phyloP scores from a whole-genome alignment of 1,140 invertebrate species.

The Euschistus heros region DNA sequence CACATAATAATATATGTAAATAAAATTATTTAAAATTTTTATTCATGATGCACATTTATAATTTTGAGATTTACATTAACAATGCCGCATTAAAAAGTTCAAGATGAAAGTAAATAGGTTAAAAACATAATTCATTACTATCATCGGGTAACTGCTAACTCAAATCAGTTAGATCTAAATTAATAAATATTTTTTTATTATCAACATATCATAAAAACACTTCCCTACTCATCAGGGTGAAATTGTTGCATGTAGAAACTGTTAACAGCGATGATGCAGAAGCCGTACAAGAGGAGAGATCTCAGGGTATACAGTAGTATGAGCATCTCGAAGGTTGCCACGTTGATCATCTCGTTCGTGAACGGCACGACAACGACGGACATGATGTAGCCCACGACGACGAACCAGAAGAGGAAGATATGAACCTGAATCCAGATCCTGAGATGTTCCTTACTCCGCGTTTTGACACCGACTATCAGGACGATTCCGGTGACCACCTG shows the following conservation, averaged over 20 bases:
- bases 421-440: neutral
- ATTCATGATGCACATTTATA: no score
- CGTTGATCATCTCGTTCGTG: neutral
- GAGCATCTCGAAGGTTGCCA: neutral
- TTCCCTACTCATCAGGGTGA: no score
- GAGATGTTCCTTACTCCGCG: neutral
- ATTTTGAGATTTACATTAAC: no score
- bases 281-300: neutral
- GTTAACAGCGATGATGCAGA: neutral
- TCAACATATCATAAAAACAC: no score
- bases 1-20: no score
- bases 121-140: no score
- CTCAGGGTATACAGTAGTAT: neutral
- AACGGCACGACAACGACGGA: neutral
- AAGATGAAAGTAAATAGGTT: no score
- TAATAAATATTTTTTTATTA: no score
- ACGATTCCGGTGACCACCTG: neutral
- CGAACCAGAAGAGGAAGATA: neutral
- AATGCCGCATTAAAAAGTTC: no score
- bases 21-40: no score
- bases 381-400: neutral
- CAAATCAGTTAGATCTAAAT: no score
- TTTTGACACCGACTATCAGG: neutral
- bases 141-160: no score
- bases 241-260: neutral